Conservation (phyloP, 2,797 vertebrate species). For the Neostethus bicornis region DNA sequence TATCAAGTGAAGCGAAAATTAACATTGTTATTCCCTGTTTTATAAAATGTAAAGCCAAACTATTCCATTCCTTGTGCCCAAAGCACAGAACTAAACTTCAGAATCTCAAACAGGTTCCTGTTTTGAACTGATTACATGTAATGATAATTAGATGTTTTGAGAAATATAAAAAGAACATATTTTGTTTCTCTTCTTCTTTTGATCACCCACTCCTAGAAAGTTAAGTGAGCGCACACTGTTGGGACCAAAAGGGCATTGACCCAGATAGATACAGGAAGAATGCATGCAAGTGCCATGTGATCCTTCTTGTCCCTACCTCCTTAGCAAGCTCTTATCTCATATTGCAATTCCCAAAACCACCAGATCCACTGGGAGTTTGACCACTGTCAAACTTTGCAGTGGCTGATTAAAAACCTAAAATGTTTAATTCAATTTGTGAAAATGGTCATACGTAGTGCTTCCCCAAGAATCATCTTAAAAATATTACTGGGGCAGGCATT, state of each 20-base stretch:
- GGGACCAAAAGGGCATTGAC: constrained; percentile 14
- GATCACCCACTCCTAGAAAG: constrained; percentile 6
- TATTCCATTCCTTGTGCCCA: too few relatives aligned
- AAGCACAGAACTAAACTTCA: too few relatives aligned
- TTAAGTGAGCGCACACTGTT: neutral
- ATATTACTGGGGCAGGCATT: too few relatives aligned
- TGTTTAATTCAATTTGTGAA: too few relatives aligned
- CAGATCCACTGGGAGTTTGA: constrained; percentile 17
- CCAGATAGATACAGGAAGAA: constrained; percentile 27
- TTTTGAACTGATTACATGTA: constrained; percentile 3
- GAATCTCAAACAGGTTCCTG: too few relatives aligned
- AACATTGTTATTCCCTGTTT: too few relatives aligned
- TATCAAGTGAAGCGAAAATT: too few relatives aligned
- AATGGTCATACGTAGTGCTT: too few relatives aligned
- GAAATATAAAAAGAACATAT: too few relatives aligned
- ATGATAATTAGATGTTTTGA: constrained; percentile 14
- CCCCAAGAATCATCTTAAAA: too few relatives aligned
- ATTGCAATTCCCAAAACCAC: neutral
- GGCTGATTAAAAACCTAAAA: neutral
- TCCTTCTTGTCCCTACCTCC: constrained; percentile 16
- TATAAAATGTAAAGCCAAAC: too few relatives aligned
- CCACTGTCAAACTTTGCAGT: neutral
- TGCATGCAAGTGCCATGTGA: constrained; percentile 35
- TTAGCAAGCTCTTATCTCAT: constrained; percentile 39
- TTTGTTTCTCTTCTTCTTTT: too few relatives aligned